These are phyloP conservation scores for Notocelia uddmanniana DNA, from an alignment of 2,888 invertebrate genomes.

Conservation along the genomic window DNA sequence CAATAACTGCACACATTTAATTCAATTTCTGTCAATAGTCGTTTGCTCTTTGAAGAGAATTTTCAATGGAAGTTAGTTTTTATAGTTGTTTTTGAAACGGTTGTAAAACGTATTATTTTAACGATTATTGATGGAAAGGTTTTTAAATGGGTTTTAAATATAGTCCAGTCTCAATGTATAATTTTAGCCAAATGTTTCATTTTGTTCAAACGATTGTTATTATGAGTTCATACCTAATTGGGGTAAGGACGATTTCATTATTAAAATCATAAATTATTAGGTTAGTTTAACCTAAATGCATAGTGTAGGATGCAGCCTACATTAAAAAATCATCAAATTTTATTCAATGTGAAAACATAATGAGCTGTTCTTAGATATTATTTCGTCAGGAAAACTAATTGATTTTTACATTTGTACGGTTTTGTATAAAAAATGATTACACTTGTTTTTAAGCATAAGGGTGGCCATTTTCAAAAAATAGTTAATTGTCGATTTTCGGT, in stretches of 20 bases:
- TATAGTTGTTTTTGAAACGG: constrained; percentile 30
- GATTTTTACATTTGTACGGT: too few species aligned
- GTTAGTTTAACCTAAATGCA: neutral
- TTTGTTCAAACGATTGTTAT: neutral
- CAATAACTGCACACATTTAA: constrained; percentile 42
- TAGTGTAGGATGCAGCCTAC: too few species aligned
- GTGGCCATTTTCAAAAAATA: too few species aligned
- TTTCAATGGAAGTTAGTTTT: constrained; percentile 41
- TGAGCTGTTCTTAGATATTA: too few species aligned
- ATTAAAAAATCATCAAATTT: too few species aligned
- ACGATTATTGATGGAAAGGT: constrained; percentile 28
- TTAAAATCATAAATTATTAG: neutral
- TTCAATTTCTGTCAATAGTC: constrained; percentile 42
- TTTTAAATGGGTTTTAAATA: constrained; percentile 39
- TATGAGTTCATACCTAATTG: neutral
- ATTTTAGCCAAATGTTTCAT: constrained; percentile 15
- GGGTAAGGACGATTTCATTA: neutral
- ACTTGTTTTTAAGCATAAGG: too few species aligned
- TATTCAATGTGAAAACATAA: too few species aligned
- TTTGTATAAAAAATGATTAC: too few species aligned
- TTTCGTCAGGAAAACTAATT: too few species aligned
- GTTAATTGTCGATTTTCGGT: too few species aligned
- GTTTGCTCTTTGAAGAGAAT: constrained; percentile 44
- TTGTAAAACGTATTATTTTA: constrained; percentile 28
- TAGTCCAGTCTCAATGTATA: constrained; percentile 4